Evolutionary conservation across 1,140 invertebrate genomes (phyloP).

Genomic region (Apis florea): DNA sequence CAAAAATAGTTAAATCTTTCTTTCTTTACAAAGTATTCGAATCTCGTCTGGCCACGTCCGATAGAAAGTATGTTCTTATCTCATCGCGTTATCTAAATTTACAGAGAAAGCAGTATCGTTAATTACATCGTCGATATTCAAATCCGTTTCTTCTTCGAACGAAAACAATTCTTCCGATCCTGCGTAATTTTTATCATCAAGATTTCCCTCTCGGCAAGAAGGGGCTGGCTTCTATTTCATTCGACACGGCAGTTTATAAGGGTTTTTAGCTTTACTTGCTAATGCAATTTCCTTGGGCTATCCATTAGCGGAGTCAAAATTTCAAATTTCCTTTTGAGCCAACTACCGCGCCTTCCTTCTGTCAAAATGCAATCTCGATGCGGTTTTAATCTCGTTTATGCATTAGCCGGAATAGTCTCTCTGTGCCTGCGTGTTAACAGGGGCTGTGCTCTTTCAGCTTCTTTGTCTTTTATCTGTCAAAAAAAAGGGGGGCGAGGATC

Average conservation of each 20-base stretch:
- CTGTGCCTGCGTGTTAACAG: neutral
- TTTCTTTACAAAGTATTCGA: neutral
- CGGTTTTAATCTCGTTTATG: conserved; percentile 49
- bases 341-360: neutral
- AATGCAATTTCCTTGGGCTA: conserved; percentile 38
- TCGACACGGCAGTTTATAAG: conserved; percentile 31
- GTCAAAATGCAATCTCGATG: conserved; percentile 52
- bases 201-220: no score
- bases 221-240: neutral
- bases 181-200: neutral
- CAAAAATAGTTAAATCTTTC: neutral
- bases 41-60: neutral
- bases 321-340: conserved; percentile 36
- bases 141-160: neutral
- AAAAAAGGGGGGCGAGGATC: neutral
- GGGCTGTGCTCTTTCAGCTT: neutral
- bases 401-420: conserved; percentile 31
- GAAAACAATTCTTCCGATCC: neutral
- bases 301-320: conserved; percentile 44
- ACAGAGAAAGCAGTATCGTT: neutral
- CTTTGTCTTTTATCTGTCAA: neutral
- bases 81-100: neutral
- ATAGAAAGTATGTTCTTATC: neutral
- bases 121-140: neutral
- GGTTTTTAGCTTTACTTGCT: conserved; percentile 34